A percentile compares a stretch with the other conserved stretches of the same genome.
Evolutionary conservation across 2,888 invertebrate species (phyloP).

Genomic region (Ephialtes manifestator): DNA sequence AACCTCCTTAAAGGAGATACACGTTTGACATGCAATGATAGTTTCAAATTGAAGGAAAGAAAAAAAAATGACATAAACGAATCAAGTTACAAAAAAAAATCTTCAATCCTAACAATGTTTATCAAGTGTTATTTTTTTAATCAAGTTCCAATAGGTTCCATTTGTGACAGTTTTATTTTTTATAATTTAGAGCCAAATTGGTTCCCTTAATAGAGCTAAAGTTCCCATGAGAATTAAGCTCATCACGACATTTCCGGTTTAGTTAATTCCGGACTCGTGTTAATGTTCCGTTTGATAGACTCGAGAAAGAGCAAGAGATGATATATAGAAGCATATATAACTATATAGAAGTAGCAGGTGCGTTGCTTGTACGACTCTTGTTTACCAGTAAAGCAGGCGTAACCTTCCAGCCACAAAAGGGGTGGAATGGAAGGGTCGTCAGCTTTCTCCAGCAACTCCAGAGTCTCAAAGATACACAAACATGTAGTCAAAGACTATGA

Average conservation of each 20-base stretch:
- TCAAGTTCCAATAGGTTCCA: too few species aligned
- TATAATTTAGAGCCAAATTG: neutral
- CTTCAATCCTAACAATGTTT: too few species aligned
- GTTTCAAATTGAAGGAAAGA: too few species aligned
- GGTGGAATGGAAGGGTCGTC: neutral
- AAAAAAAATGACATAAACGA: neutral
- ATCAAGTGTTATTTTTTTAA: too few species aligned
- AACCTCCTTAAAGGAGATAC: too few species aligned
- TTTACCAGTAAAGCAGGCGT: conserved; percentile 32
- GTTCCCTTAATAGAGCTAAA: neutral
- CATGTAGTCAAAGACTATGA: conserved; percentile 41
- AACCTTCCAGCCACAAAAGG: conserved; percentile 28
- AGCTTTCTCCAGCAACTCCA: conserved; percentile 28
- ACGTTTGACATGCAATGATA: neutral
- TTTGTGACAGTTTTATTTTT: neutral
- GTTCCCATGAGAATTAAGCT: neutral
- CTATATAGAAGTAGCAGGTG: conserved; percentile 19
- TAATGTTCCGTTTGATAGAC: conserved; percentile 7
- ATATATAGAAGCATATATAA: neutral
- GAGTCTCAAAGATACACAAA: conserved; percentile 52
- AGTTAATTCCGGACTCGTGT: neutral
- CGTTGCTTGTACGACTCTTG: conserved; percentile 37
- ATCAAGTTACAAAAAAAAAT: too few species aligned
- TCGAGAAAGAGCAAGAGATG: neutral
- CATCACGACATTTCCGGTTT: neutral